phyloP scores from a whole-genome alignment of 2,888 invertebrate species.

The Apeira syringaria region DNA sequence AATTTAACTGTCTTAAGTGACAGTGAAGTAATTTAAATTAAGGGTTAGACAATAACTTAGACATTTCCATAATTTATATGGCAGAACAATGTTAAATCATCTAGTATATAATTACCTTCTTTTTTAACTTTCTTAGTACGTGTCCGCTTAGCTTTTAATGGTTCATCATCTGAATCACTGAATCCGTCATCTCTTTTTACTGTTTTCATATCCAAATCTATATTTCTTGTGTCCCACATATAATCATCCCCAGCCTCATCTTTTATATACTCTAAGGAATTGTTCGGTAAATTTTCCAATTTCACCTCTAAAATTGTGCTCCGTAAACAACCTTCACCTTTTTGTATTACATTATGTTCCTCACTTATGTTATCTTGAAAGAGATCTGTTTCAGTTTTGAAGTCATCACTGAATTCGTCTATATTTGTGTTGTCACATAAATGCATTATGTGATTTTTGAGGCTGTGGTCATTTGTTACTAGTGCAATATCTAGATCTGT shows the following conservation, averaged over 20 bases:
- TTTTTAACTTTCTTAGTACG: constrained; percentile 13
- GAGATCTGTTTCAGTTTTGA: background rate
- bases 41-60: too few relatives aligned
- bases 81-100: too few relatives aligned
- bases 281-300: constrained; percentile 1
- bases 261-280: background rate
- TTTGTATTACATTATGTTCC: too few relatives aligned
- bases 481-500: too few relatives aligned
- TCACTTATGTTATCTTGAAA: background rate
- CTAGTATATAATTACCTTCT: background rate
- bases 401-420: background rate
- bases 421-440: background rate
- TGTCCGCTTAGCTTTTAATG: constrained; percentile 37
- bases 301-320: background rate
- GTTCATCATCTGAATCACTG: constrained; percentile 66
- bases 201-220: constrained; percentile 15
- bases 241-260: constrained; percentile 1
- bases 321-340: too few relatives aligned
- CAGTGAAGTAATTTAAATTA: too few relatives aligned
- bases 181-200: constrained; percentile 36
- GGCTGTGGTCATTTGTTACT: too few relatives aligned
- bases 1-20: too few relatives aligned
- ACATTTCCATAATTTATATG: too few relatives aligned
- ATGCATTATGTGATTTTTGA: too few relatives aligned
- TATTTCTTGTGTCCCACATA: constrained; percentile 15